Conservation (phyloP, 2,113 vertebrate genomes). For the Ursus arctos region DNA sequence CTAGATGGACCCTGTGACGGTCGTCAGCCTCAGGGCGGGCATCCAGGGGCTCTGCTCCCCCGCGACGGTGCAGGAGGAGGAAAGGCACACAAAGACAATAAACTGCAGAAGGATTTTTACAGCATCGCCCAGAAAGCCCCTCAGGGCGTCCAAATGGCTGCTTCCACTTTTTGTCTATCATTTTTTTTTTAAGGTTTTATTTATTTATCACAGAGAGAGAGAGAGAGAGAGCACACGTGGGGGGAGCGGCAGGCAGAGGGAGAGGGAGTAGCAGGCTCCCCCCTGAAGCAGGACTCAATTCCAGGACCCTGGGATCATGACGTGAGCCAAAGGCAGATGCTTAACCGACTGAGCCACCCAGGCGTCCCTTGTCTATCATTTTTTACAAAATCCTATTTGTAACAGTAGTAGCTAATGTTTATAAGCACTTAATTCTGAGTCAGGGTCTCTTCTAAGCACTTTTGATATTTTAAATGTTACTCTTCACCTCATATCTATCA, state of each 20-base stretch:
- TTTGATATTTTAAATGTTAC: background rate
- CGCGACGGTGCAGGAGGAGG: background rate
- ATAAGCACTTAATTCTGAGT: background rate
- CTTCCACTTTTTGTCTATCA: background rate
- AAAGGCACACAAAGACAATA: background rate
- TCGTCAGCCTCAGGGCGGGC: background rate
- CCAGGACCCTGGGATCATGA: too few species aligned
- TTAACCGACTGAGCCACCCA: too few species aligned
- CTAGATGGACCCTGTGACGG: fast-evolving
- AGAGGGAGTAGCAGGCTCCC: too few species aligned
- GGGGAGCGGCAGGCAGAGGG: too few species aligned
- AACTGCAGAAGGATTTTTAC: background rate
- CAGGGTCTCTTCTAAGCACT: background rate
- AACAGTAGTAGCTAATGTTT: background rate
- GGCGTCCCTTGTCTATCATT: background rate
- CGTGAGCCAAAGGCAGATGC: too few species aligned
- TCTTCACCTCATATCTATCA: background rate
- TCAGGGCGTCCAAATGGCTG: background rate
- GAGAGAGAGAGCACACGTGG: too few species aligned
- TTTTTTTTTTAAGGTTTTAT: background rate
- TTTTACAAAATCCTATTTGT: background rate
- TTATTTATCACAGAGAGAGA: too few species aligned
- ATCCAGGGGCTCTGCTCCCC: too few species aligned
- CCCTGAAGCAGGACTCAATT: too few species aligned
- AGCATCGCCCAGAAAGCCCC: background rate